Percentiles rank a stretch among this genome's conserved stretches.
Evolutionary conservation across 2,888 invertebrate species (phyloP).

Genomic region (Luperina testacea): DNA sequence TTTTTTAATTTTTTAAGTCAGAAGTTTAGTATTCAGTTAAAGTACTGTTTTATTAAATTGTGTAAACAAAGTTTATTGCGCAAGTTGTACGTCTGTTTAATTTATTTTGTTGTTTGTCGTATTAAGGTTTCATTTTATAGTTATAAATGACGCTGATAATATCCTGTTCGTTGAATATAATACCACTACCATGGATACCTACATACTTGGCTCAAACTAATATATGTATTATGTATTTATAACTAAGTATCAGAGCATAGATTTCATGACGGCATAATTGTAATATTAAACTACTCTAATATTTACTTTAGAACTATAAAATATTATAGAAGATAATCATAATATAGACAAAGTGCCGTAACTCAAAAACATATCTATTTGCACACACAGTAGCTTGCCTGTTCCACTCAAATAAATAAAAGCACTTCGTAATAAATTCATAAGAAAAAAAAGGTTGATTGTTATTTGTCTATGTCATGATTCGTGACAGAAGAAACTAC

Average conservation of each 20-base stretch:
- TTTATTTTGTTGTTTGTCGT: slow-evolving; percentile 67
- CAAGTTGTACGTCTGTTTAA: slow-evolving; percentile 64
- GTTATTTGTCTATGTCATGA: slow-evolving; percentile 31
- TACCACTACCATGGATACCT: slow-evolving; percentile 38
- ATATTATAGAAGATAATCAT: slow-evolving; percentile 15
- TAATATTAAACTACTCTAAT: slow-evolving; percentile 1
- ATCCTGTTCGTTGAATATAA: slow-evolving; percentile 4
- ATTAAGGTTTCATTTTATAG: slow-evolving; percentile 57
- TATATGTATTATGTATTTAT: slow-evolving; percentile 5
- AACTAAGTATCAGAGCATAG: neutral
- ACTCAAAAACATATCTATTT: slow-evolving; percentile 23
- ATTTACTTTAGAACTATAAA: neutral
- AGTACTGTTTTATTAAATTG: slow-evolving; percentile 62
- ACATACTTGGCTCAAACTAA: slow-evolving; percentile 2
- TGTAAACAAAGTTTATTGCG: slow-evolving; percentile 67
- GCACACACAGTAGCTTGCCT: slow-evolving; percentile 45
- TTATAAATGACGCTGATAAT: slow-evolving; percentile 22
- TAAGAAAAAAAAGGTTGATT: slow-evolving; percentile 12
- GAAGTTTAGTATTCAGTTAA: slow-evolving; percentile 63
- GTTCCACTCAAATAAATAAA: slow-evolving; percentile 33
- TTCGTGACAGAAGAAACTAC: slow-evolving; percentile 7
- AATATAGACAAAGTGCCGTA: slow-evolving; percentile 34
- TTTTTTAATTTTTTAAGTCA: slow-evolving; percentile 57
- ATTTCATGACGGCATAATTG: neutral
- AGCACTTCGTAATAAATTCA: slow-evolving; percentile 18